These are phyloP conservation scores for Bos indicus DNA, from an alignment of 2,113 vertebrate species.

Conservation along the genomic window DNA sequence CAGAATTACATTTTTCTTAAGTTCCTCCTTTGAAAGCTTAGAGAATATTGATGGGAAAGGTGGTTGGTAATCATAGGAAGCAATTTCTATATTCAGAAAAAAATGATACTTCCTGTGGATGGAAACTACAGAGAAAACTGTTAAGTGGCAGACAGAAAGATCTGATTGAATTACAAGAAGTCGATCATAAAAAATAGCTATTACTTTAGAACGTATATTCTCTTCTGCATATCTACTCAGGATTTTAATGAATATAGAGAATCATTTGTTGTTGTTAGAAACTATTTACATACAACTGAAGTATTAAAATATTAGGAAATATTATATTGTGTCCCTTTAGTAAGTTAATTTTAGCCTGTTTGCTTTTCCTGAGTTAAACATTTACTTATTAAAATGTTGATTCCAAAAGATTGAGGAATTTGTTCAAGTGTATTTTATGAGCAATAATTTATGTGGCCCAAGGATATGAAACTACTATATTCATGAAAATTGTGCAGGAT, in stretches of 20 bases:
- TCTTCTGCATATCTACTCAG: background rate
- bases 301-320: background rate
- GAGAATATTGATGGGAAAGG: constrained; percentile 32
- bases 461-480: background rate
- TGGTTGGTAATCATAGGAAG: constrained; percentile 31
- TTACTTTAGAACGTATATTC: background rate
- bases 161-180: background rate
- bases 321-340: background rate
- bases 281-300: background rate
- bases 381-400: background rate
- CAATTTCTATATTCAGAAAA: constrained; percentile 9
- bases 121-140: background rate
- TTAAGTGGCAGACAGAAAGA: background rate
- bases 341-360: background rate
- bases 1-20: constrained; percentile 49
- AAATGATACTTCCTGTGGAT: background rate
- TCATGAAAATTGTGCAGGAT: background rate
- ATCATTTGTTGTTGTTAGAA: background rate
- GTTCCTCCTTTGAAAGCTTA: constrained; percentile 1
- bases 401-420: background rate
- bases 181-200: background rate
- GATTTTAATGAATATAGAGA: background rate
- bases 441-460: background rate
- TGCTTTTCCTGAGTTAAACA: background rate
- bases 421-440: background rate